These are phyloP conservation scores for Axis porcinus DNA, from an alignment of 2,113 vertebrate genomes.

Conservation along the genomic window DNA sequence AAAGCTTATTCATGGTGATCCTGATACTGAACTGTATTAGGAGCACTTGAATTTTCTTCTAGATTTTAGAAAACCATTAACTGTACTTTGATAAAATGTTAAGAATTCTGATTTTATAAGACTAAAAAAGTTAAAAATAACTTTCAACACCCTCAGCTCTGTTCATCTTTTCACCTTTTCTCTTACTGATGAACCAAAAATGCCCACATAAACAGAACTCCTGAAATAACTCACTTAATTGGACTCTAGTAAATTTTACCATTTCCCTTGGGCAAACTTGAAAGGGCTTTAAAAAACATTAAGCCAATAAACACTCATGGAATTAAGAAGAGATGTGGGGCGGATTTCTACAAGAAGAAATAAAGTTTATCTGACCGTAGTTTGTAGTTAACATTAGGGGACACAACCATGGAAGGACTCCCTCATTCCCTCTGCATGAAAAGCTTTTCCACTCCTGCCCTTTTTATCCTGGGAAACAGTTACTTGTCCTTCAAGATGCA, in stretches of 20 bases:
- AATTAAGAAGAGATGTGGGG: neutral
- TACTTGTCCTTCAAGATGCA: neutral
- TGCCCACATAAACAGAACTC: neutral
- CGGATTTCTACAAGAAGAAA: neutral
- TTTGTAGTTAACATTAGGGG: neutral
- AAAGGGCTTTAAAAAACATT: neutral
- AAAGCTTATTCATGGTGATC: neutral
- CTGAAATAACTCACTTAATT: neutral
- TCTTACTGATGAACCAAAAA: neutral
- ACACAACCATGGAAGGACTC: neutral
- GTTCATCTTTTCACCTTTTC: neutral
- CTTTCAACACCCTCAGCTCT: neutral
- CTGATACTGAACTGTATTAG: neutral
- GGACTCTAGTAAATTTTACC: neutral
- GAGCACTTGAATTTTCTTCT: neutral
- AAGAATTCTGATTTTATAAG: neutral
- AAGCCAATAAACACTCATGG: neutral
- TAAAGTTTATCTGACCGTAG: neutral
- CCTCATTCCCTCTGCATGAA: neutral
- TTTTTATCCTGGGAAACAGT: neutral
- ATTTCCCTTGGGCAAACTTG: neutral
- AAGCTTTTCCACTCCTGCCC: neutral
- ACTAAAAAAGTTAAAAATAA: neutral
- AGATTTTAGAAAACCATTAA: neutral
- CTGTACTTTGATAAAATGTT: conserved; percentile 8